Evolutionary conservation across 2,113 vertebrate species (phyloP).

Genomic region (Narcine bancroftii): DNA sequence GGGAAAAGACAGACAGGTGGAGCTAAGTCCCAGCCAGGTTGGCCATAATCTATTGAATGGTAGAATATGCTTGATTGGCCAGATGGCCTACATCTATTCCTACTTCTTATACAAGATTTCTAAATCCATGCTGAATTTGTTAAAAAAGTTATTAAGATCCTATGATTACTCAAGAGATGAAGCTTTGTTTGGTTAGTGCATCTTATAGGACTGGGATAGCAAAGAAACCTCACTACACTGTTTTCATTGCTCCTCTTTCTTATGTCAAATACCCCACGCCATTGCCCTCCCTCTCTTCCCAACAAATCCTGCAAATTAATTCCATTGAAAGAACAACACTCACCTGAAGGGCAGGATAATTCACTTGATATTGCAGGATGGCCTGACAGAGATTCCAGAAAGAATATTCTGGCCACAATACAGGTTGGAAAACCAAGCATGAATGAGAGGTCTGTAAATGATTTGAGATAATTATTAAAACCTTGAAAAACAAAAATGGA

Average conservation of each 20-base stretch:
- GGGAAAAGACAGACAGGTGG: too few species aligned
- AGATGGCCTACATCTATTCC: too few species aligned
- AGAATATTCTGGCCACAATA: slow-evolving; percentile 93
- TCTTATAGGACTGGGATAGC: not conserved
- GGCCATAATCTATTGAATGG: too few species aligned
- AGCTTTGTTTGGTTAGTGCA: not conserved
- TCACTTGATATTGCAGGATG: slow-evolving; percentile 85
- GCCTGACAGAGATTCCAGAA: slow-evolving; percentile 98
- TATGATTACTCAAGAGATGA: not conserved
- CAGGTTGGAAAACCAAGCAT: slow-evolving; percentile 86
- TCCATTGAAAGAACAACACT: slow-evolving; percentile 37
- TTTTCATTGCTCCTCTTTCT: not conserved
- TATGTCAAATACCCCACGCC: not conserved
- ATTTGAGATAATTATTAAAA: not conserved
- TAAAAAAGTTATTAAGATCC: not conserved
- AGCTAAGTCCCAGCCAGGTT: too few species aligned
- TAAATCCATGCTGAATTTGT: not conserved
- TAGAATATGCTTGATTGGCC: too few species aligned
- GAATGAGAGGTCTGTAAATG: slow-evolving; percentile 80
- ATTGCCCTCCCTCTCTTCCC: not conserved
- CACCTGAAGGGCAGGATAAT: slow-evolving; percentile 80
- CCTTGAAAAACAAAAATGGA: not conserved
- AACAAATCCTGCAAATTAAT: too few species aligned
- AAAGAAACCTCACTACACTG: not conserved
- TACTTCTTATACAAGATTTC: too few species aligned